A percentile compares a stretch with the other conserved stretches of the same genome.
Evolutionary conservation across 2,888 invertebrate genomes (phyloP).

Genomic region (Onthophagus sagittarius): DNA sequence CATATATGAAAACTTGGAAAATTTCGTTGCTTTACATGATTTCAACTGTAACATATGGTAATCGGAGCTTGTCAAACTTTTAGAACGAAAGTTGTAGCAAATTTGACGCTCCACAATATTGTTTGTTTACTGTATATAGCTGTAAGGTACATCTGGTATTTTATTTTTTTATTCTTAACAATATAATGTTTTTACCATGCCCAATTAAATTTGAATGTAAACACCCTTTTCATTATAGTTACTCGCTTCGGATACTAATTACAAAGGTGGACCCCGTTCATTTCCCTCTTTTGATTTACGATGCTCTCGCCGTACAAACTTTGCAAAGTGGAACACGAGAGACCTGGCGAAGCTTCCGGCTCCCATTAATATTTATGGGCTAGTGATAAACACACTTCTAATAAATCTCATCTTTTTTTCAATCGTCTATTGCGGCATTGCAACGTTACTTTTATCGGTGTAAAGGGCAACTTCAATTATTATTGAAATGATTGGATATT

Average conservation of each 20-base stretch:
- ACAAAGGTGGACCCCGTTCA: background rate
- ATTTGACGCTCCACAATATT: no score
- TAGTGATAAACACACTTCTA: background rate
- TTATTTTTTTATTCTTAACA: no score
- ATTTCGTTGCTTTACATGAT: no score
- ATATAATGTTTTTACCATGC: background rate
- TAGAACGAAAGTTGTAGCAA: no score
- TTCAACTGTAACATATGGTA: no score
- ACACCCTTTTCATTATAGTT: background rate
- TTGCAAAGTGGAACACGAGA: background rate
- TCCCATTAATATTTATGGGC: background rate
- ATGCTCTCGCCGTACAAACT: background rate
- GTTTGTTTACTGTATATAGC: no score
- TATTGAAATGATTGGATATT: no score
- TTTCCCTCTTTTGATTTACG: background rate
- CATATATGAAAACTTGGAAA: no score
- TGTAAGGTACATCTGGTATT: no score
- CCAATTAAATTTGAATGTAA: background rate
- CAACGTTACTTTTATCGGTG: background rate
- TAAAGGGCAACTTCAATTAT: background rate
- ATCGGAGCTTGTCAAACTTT: no score
- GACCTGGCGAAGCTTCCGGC: background rate
- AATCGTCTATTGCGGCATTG: background rate
- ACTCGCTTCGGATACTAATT: background rate
- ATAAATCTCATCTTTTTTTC: background rate